Percentiles rank a stretch among this genome's conserved stretches.
Conservation (phyloP, 2,888 invertebrate species). For the Tricholauxania praeusta region DNA sequence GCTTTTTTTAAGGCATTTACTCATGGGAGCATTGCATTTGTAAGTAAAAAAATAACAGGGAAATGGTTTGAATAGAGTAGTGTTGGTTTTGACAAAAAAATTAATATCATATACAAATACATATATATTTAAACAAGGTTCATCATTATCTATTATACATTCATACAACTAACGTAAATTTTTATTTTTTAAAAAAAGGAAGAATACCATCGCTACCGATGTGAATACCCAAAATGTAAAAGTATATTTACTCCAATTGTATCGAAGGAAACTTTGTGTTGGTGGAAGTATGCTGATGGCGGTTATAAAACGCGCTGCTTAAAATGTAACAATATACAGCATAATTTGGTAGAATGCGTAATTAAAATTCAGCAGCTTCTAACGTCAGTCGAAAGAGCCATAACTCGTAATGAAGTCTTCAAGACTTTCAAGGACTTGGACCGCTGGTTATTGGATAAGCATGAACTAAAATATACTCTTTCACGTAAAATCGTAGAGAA, state of each 20-base stretch:
- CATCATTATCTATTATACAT: too few relatives aligned
- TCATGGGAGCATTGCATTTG: too few relatives aligned
- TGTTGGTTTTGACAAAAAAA: too few relatives aligned
- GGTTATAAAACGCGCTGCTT: background rate
- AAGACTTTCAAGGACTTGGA: conserved; percentile 37
- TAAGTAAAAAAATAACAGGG: too few relatives aligned
- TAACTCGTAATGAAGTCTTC: conserved; percentile 45
- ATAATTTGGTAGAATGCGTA: conserved; percentile 46
- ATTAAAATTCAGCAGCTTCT: conserved; percentile 40
- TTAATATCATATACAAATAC: too few relatives aligned
- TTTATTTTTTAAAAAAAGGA: conserved; percentile 39
- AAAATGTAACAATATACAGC: conserved; percentile 41
- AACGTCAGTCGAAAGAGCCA: background rate
- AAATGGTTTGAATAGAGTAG: too few relatives aligned
- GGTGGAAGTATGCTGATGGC: conserved; percentile 49
- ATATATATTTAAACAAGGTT: too few relatives aligned
- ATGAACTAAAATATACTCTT: conserved; percentile 48
- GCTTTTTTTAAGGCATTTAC: too few relatives aligned
- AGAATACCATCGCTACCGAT: conserved; percentile 56
- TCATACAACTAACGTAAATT: too few relatives aligned
- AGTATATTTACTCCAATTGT: conserved; percentile 49
- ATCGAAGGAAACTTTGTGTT: conserved; percentile 41
- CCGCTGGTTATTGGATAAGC: conserved; percentile 48
- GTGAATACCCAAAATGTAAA: conserved; percentile 51
- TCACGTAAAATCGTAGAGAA: conserved; percentile 43